Evolutionary conservation across 1,140 invertebrate species (phyloP).

Genomic region (Harpegnathos saltator): DNA sequence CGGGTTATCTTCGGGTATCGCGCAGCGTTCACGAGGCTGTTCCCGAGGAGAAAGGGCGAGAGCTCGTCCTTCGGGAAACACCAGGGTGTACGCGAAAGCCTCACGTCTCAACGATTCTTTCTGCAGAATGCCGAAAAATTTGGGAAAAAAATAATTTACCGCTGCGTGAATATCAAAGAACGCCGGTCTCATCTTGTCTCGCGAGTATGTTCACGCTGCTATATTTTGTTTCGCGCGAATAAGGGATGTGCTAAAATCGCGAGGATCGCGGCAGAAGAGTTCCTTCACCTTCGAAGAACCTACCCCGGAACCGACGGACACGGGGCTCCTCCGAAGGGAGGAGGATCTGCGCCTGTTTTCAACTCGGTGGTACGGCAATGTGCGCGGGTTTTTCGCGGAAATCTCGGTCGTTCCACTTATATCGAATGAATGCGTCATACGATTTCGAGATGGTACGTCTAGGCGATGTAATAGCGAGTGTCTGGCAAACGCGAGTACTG

Average conservation of each 20-base stretch:
- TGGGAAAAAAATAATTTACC: too few relatives aligned
- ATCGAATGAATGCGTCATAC: neutral
- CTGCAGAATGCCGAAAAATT: too few relatives aligned
- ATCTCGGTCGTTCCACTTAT: constrained; percentile 27
- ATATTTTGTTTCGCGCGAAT: too few relatives aligned
- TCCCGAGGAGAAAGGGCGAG: constrained; percentile 4
- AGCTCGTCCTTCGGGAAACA: constrained; percentile 13
- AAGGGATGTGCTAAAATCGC: too few relatives aligned
- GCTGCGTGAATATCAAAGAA: too few relatives aligned
- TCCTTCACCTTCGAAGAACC: too few relatives aligned
- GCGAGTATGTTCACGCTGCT: too few relatives aligned
- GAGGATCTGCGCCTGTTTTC: neutral
- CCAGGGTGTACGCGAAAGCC: neutral
- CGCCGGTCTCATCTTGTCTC: too few relatives aligned
- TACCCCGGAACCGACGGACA: too few relatives aligned
- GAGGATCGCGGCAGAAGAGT: too few relatives aligned
- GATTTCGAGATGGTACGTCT: constrained; percentile 27
- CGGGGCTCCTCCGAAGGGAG: too few relatives aligned
- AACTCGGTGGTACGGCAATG: neutral
- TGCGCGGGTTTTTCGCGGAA: neutral
- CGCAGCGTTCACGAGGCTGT: constrained; percentile 25
- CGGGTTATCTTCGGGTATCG: constrained; percentile 69
- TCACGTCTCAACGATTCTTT: too few relatives aligned
- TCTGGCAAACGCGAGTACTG: constrained; percentile 18
- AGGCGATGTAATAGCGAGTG: constrained; percentile 28